Evolutionary conservation across 2,888 invertebrate genomes (phyloP).

Genomic region (Timandra comae): DNA sequence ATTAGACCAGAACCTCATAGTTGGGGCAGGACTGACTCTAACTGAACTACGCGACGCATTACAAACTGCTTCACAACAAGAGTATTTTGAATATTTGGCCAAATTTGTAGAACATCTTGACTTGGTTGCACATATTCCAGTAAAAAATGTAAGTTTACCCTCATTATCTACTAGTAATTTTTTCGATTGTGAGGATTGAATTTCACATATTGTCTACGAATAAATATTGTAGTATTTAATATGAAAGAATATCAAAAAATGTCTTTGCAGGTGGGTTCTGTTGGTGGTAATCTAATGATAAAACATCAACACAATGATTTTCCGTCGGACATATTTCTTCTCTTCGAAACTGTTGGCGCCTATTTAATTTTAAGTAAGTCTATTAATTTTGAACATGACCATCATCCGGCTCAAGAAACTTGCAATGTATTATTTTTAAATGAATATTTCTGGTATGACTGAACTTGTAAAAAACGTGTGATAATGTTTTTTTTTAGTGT

Average conservation of each 20-base stretch:
- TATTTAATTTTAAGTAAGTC: constrained; percentile 42
- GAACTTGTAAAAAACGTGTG: too few relatives aligned
- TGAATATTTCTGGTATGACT: too few relatives aligned
- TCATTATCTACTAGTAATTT: too few relatives aligned
- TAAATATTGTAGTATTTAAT: too few relatives aligned
- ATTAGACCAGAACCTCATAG: constrained; percentile 50
- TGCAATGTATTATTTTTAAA: too few relatives aligned
- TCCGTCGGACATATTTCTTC: constrained; percentile 82
- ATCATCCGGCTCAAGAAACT: too few relatives aligned
- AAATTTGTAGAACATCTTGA: constrained; percentile 80
- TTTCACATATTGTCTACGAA: too few relatives aligned
- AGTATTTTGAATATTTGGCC: constrained; percentile 78
- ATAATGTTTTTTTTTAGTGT: constrained; percentile 28
- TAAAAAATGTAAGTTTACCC: constrained; percentile 85
- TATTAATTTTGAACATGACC: too few relatives aligned
- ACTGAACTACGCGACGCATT: constrained; percentile 61
- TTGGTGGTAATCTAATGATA: constrained; percentile 83
- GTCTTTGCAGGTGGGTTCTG: constrained; percentile 79
- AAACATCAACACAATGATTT: constrained; percentile 81
- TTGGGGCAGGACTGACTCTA: constrained; percentile 55
- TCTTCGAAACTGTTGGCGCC: constrained; percentile 52
- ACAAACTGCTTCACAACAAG: constrained; percentile 34
- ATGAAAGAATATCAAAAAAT: too few relatives aligned
- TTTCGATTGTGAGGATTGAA: too few relatives aligned
- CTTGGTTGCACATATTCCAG: constrained; percentile 82